Evolutionary conservation across 2,888 invertebrate species (phyloP).

Genomic region (Escarpia spicata): DNA sequence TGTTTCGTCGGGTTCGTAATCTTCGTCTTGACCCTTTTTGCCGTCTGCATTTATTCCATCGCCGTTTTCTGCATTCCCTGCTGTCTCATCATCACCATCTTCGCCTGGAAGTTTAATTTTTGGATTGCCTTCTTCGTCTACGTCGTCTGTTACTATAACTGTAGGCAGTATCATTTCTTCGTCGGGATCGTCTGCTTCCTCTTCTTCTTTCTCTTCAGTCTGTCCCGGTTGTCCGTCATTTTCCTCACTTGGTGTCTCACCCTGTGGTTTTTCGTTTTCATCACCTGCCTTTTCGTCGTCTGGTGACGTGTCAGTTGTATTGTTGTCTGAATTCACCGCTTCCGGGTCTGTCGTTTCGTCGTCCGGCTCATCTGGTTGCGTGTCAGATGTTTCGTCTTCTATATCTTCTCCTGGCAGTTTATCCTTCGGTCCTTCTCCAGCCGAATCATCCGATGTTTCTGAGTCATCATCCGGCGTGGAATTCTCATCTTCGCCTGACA

Average conservation of each 20-base stretch:
- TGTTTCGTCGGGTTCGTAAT: not conserved
- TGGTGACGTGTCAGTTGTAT: not conserved
- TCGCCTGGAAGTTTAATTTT: too few species aligned
- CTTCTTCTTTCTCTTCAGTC: not conserved
- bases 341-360: not conserved
- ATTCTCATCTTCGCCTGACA: not conserved
- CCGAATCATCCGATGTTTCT: not conserved
- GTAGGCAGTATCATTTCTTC: not conserved
- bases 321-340: not conserved
- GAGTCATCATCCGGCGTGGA: not conserved
- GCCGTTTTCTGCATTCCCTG: not conserved
- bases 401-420: not conserved
- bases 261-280: not conserved
- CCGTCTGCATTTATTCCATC: not conserved
- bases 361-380: not conserved
- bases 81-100: too few species aligned
- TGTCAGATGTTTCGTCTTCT: not conserved
- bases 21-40: not conserved
- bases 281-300: not conserved
- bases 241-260: not conserved
- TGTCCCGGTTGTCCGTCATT: not conserved
- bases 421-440: not conserved
- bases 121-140: not conserved
- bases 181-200: constrained; percentile 1
- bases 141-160: not conserved